Evolutionary conservation across 2,888 invertebrate species (phyloP).

Genomic region (Himalopsyche tibetana): DNA sequence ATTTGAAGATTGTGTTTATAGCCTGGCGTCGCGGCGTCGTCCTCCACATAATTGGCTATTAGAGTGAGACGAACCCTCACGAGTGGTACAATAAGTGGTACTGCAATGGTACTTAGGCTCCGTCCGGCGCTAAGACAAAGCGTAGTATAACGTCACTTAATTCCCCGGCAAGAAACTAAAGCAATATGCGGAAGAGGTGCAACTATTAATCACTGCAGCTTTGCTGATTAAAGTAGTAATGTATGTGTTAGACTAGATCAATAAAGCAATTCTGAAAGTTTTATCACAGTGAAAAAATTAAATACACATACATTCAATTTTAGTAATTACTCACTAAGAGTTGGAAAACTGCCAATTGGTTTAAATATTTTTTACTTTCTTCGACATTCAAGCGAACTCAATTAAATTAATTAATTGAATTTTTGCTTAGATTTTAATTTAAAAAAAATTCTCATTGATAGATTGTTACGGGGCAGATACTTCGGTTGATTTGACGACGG

Average conservation of each 20-base stretch:
- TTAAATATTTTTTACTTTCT: no score
- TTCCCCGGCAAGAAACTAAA: slow-evolving; percentile 15
- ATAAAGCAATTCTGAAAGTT: not conserved
- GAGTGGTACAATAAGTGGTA: slow-evolving; percentile 18
- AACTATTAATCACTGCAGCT: not conserved
- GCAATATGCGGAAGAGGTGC: not conserved
- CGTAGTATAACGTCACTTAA: slow-evolving; percentile 20
- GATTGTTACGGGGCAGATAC: not conserved
- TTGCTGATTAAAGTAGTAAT: not conserved
- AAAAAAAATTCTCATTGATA: no score
- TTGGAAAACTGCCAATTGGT: no score
- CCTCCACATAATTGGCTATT: slow-evolving; percentile 51
- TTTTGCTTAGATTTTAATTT: no score
- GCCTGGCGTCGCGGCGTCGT: not conserved
- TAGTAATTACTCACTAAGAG: no score
- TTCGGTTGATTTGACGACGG: no score
- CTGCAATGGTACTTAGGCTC: not conserved
- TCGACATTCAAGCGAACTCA: no score
- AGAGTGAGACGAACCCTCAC: slow-evolving; percentile 44
- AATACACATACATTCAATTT: no score
- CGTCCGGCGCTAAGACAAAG: not conserved
- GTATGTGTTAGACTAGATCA: not conserved
- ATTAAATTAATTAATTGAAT: no score
- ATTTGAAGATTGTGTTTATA: slow-evolving; percentile 20
- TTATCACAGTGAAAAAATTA: not conserved